Evolutionary conservation across 2,797 vertebrate genomes (phyloP).

Genomic region (Anabas testudineus): DNA sequence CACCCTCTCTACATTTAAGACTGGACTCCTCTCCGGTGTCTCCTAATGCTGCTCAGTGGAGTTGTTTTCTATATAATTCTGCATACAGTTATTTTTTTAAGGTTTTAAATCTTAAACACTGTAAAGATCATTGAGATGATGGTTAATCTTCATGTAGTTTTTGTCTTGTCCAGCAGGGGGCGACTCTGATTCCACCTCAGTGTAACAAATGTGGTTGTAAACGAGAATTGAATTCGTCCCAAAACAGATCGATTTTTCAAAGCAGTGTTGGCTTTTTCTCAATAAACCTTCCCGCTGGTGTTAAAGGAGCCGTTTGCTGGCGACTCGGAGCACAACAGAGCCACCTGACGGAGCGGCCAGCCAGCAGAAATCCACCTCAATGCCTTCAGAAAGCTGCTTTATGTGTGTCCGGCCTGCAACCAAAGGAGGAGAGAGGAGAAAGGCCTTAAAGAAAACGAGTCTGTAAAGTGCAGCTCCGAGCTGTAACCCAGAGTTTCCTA

Average conservation of each 20-base stretch:
- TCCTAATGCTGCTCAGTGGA: too few relatives aligned
- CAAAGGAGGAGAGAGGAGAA: conserved; percentile 46
- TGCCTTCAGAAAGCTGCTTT: conserved; percentile 73
- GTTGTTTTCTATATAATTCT: too few relatives aligned
- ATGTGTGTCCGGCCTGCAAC: conserved; percentile 68
- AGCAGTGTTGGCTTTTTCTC: conserved; percentile 58
- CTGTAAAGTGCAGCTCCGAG: conserved; percentile 56
- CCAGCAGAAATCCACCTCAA: conserved; percentile 72
- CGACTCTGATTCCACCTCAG: not conserved
- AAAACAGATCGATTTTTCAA: conserved; percentile 57
- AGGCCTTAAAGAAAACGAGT: conserved; percentile 37
- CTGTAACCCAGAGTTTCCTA: conserved; percentile 69
- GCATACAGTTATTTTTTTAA: too few relatives aligned
- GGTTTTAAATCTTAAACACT: too few relatives aligned
- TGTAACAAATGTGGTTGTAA: conserved; percentile 37
- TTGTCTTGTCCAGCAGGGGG: conserved; percentile 35
- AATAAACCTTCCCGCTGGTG: conserved; percentile 57
- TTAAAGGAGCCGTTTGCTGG: conserved; percentile 66
- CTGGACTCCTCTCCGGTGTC: too few relatives aligned
- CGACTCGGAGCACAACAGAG: conserved; percentile 67
- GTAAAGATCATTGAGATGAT: too few relatives aligned
- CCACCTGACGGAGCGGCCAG: conserved; percentile 71
- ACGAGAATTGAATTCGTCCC: conserved; percentile 22
- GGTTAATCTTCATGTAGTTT: not conserved
- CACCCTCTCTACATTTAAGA: too few relatives aligned